These are phyloP conservation scores for Hylyphantes graminicola DNA, from an alignment of 1,140 invertebrate genomes.

Conservation along the genomic window DNA sequence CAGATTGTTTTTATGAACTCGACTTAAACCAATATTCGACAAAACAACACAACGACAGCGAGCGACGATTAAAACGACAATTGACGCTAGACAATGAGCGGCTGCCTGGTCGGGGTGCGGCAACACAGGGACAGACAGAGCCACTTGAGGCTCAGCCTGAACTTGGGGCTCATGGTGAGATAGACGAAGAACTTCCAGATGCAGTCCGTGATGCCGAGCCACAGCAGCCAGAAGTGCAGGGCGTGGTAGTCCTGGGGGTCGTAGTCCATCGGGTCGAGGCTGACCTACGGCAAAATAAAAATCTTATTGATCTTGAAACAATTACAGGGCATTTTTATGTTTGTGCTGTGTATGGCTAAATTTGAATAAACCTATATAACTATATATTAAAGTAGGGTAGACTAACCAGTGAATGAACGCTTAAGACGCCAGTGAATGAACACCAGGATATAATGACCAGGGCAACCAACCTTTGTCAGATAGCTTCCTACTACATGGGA, in stretches of 20 bases:
- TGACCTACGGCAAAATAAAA: no score
- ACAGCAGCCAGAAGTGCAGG: constrained; percentile 90
- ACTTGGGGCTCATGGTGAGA: constrained; percentile 87
- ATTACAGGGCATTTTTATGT: no score
- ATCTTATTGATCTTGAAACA: no score
- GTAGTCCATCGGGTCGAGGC: constrained; percentile 68
- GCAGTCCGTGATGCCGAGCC: constrained; percentile 92
- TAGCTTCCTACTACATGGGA: no score
- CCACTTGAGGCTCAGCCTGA: constrained; percentile 85
- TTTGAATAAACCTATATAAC: no score
- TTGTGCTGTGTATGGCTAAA: no score
- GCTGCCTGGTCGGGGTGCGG: constrained; percentile 75
- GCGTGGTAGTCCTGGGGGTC: constrained; percentile 83
- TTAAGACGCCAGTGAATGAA: no score
- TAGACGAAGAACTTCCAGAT: constrained; percentile 95
- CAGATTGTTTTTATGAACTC: not conserved
- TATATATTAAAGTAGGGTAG: no score
- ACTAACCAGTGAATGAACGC: no score
- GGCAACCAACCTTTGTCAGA: no score
- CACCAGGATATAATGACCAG: no score
- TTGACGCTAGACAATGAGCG: constrained; percentile 47
- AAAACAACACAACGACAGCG: not conserved
- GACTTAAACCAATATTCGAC: constrained; percentile 10
- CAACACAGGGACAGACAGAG: constrained; percentile 91
- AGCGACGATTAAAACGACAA: not conserved